These are phyloP conservation scores for Pyxicephalus adspersus DNA, from an alignment of 2,113 vertebrate species.

Conservation along the genomic window DNA sequence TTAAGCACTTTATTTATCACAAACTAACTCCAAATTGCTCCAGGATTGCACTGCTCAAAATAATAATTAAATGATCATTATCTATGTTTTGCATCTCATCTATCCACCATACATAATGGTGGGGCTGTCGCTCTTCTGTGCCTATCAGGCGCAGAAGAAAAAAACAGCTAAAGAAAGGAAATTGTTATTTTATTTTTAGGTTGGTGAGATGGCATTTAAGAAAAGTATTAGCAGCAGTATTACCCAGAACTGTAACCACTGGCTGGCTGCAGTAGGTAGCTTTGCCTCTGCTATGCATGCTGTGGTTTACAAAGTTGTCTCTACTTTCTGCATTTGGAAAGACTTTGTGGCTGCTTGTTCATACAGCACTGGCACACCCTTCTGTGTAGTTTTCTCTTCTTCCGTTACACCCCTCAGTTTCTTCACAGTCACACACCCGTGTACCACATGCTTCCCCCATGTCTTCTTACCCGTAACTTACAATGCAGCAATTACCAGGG, in stretches of 20 bases:
- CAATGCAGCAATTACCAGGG: not conserved
- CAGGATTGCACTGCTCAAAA: no score
- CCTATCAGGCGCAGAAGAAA: no score
- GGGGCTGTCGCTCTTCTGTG: no score
- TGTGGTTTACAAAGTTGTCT: not conserved
- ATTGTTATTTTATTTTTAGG: no score
- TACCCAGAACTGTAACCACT: not conserved
- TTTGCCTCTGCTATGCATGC: not conserved
- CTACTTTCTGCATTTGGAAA: not conserved
- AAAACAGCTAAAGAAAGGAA: no score
- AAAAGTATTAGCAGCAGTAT: no score
- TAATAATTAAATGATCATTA: no score
- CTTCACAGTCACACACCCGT: slow-evolving; percentile 10
- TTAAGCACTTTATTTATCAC: no score
- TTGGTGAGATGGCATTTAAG: no score
- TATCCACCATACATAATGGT: no score
- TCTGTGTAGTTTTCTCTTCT: slow-evolving; percentile 4
- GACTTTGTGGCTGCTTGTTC: slow-evolving; percentile 27
- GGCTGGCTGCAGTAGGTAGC: not conserved
- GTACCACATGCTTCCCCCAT: slow-evolving; percentile 3
- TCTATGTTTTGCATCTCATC: no score
- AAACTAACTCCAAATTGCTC: no score
- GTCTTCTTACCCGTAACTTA: not conserved
- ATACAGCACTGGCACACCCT: slow-evolving; percentile 9
- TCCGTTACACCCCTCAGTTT: slow-evolving; percentile 43